These are phyloP conservation scores for Gasterosteus aculeatus DNA, from an alignment of 2,113 vertebrate genomes.

Conservation along the genomic window DNA sequence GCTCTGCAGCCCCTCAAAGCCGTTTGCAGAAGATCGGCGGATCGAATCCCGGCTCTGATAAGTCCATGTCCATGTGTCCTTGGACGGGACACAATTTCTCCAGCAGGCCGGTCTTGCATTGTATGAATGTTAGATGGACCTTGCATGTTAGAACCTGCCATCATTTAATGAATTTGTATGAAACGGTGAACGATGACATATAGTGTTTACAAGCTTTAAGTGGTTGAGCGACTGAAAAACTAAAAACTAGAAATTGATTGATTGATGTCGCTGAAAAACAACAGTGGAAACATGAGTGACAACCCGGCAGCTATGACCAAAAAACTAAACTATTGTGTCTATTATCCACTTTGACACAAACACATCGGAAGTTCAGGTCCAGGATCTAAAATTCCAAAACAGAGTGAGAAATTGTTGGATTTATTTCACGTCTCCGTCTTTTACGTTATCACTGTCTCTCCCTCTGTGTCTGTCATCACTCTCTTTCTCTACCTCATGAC, in stretches of 20 bases:
- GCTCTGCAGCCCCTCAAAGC: neutral
- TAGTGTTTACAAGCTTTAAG: too few relatives aligned
- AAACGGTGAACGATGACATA: too few relatives aligned
- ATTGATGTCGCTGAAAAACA: neutral
- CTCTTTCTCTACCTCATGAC: constrained; percentile 7
- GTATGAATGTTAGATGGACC: too few relatives aligned
- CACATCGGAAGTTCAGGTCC: neutral
- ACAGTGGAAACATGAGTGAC: neutral
- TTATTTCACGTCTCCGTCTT: neutral
- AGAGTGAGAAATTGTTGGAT: neutral
- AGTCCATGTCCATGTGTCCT: neutral
- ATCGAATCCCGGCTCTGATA: neutral
- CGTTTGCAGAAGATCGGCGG: neutral
- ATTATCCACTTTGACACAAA: too few relatives aligned
- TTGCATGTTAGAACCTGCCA: too few relatives aligned
- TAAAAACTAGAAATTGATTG: too few relatives aligned
- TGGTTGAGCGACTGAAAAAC: too few relatives aligned
- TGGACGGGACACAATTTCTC: too few relatives aligned
- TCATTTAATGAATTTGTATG: too few relatives aligned
- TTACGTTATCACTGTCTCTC: constrained; percentile 13
- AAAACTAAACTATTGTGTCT: too few relatives aligned
- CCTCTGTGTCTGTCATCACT: neutral
- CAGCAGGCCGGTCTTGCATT: too few relatives aligned
- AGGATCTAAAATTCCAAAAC: neutral
- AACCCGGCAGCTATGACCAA: neutral